Base-by-base conservation (phyloP, 2,888 invertebrate genomes). In the Polydrusus pterygomalis region DNA sequence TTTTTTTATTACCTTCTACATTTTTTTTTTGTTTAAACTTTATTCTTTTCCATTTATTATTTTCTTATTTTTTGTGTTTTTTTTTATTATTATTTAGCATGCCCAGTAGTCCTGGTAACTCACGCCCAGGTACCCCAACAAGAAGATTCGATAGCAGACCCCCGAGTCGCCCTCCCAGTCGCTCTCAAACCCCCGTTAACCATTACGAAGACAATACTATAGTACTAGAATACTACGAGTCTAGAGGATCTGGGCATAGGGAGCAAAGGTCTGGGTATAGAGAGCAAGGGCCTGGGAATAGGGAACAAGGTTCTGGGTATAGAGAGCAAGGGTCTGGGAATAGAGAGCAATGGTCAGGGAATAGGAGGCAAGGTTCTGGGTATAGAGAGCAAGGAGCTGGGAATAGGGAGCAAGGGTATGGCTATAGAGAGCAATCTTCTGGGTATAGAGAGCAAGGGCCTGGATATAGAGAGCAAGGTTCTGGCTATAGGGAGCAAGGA, bases 51-150 rank as follows among this genome's bases (percentile, higher is more conserved):
- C 20, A 43, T 62, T 43, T 13, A 13, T 63, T 40, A 5, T 25
- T 25, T 25, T 25, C 25, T 17, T 70, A 17, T 51, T 18, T 25
- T 15, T 38, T 51, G 7, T 69, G n/a, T 56, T 30, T 0, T 69
- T 56, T 43, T 18, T 45, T 45, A 25, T 34, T 34, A 34, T 18
- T 49, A 45, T 40, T 49, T 54, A 68, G 73, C 45, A 51, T 56
- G 20, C 47, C 25, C n/a, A 78, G 80, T 51, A 87, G 86, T 74
- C 86, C 86, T 3, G 81, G 79, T 45, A 85, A 83, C 80, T 87
- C 87, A 2, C 81, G 87, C 40, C 86, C 87, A 3, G 82, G 83
- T 5, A 87, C 87, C 7, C 87, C 87, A 0, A 76, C 71, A 11
- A 79, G 78, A 76, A 78, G 79, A 45, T 77, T 80, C 17, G 82